These are phyloP conservation scores for Macheiramphus alcinus DNA, from an alignment of 2,113 vertebrate species.

Conservation along the genomic window DNA sequence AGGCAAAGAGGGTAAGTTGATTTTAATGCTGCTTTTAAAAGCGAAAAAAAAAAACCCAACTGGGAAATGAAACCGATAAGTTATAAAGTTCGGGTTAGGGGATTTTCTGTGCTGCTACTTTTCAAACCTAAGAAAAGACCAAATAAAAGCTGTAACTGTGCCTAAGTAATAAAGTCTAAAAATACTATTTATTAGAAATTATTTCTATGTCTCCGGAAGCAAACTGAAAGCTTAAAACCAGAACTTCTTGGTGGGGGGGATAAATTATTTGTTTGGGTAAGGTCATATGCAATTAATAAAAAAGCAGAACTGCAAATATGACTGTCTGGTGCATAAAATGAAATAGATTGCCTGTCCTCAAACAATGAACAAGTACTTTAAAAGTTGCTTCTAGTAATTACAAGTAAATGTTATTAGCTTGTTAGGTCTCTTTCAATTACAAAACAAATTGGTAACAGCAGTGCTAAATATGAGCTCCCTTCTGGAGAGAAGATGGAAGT, in stretches of 20 bases:
- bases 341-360: neutral
- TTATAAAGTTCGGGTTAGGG: neutral
- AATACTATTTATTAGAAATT: neutral
- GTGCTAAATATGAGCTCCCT: neutral
- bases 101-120: neutral
- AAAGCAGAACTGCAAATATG: neutral
- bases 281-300: neutral
- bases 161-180: neutral
- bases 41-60: neutral
- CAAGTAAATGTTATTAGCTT: neutral
- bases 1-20: constrained; percentile 92
- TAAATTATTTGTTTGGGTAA: neutral
- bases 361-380: neutral
- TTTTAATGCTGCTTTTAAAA: neutral
- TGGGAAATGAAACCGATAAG: neutral
- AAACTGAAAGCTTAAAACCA: neutral
- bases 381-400: neutral
- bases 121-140: neutral
- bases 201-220: neutral
- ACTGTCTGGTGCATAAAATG: neutral
- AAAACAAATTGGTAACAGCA: neutral
- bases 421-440: neutral
- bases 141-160: neutral
- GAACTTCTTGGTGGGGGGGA: neutral
- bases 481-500: neutral